Base-by-base conservation (phyloP, 2,797 vertebrate genomes). In the Hoplostethus mediterraneus region DNA sequence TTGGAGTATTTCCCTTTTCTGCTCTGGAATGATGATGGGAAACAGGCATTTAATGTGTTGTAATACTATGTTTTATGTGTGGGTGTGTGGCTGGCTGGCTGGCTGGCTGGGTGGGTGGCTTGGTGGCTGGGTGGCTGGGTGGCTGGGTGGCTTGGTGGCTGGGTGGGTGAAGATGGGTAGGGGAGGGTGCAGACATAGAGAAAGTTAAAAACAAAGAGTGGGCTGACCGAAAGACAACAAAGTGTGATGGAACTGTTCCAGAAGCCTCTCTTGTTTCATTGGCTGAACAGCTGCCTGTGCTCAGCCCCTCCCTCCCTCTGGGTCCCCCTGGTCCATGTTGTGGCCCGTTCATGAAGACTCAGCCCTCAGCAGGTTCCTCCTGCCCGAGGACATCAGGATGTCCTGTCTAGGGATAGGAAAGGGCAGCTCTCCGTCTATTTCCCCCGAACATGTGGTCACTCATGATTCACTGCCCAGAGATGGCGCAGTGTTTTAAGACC, bases 1-100 rank as follows among this genome's bases (percentile, higher is more conserved):
- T 16, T 21, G 4, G 28, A 16, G 47, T 57, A 9, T 36, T 52
- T 45, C 45, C 3, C 45, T 64, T 68, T 62, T 70, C 61, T n/a
- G 31, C 69, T 63, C 38, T 16, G 63, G 64, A 59, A 63, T 67
- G 25, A 48, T 67, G 79, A 69, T 69, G 73, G 57, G 60, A 81
- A 81, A 68, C 61, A 54, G 79, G 42, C 78, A 21, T 52, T 49
- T 28, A 59, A 42, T 55, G 63, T 44, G 52, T 40, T 51, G 48
- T 7, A 56, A n/a, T 53, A 11, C 6, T 28, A 44, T 4, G 33
- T 36, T 36, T 36, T 7, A 21, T 31, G 42, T 31, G 14, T 47
- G 60, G 36, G 28, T n/a, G 6, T 30, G 6, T 36, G 33, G 33
- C 28, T 28, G 28, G 28, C 42, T 31, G 42, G 1, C 25, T 11